Evolutionary conservation across 2,888 invertebrate genomes (phyloP).

Genomic region (Tuta absoluta): DNA sequence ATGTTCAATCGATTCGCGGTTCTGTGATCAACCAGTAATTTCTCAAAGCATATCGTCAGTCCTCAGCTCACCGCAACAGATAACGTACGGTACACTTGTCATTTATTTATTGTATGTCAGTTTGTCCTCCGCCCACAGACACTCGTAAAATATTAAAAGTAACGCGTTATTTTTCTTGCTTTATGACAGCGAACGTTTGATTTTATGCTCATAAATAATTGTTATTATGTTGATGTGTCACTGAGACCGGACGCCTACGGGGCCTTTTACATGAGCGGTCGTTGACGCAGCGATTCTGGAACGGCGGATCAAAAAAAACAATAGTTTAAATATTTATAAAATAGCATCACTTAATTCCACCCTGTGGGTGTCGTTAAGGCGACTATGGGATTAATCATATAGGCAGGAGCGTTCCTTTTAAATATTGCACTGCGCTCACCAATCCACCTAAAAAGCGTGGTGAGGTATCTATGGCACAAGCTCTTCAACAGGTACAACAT

Average conservation of each 20-base stretch:
- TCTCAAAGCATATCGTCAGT: conserved; percentile 9
- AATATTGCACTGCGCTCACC: too few relatives aligned
- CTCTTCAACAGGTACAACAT: too few relatives aligned
- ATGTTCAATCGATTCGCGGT: background rate
- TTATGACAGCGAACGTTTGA: conserved; percentile 52
- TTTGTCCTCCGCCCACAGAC: conserved; percentile 38
- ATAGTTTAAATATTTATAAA: background rate
- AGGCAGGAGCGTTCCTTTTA: too few relatives aligned
- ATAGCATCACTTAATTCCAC: background rate
- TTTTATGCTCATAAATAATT: conserved; percentile 53
- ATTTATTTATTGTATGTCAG: conserved; percentile 37
- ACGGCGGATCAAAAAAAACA: background rate
- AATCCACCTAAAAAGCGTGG: too few relatives aligned
- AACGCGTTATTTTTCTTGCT: conserved; percentile 53
- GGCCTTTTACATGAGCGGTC: conserved; percentile 18
- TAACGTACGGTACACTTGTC: conserved; percentile 26
- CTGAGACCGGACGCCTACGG: conserved; percentile 31
- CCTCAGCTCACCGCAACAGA: conserved; percentile 2
- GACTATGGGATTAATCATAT: too few relatives aligned
- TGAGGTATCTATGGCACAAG: too few relatives aligned
- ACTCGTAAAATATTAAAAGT: conserved; percentile 46
- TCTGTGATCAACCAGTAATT: conserved; percentile 8
- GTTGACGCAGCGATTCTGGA: conserved; percentile 14
- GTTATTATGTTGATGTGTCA: conserved; percentile 44
- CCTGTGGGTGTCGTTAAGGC: too few relatives aligned